phyloP scores from a whole-genome alignment of 2,113 vertebrate genomes.

The Rhinolophus sinicus region DNA sequence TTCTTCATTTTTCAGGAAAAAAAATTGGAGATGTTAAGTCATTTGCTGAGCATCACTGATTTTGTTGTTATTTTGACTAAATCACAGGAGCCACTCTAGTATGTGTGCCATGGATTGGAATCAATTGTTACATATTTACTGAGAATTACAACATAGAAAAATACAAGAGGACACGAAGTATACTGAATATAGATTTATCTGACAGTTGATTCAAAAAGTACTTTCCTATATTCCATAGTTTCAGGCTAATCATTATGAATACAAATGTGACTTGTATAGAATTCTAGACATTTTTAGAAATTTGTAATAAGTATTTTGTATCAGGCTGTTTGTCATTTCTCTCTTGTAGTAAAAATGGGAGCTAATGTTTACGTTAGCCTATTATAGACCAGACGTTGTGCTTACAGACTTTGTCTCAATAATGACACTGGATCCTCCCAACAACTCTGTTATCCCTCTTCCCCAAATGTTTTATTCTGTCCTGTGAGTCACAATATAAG shows the following conservation, averaged over 20 bases:
- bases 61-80: constrained; percentile 54
- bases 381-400: background rate
- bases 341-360: background rate
- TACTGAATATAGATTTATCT: constrained; percentile 7
- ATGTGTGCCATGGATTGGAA: background rate
- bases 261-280: background rate
- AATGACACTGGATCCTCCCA: background rate
- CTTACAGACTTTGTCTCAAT: background rate
- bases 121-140: constrained; percentile 34
- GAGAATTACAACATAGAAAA: constrained; percentile 33
- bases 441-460: background rate
- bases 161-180: background rate
- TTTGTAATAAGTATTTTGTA: background rate
- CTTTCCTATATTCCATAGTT: background rate
- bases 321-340: background rate
- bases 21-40: constrained; percentile 43
- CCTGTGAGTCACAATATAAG: background rate
- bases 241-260: background rate
- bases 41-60: constrained; percentile 44
- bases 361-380: background rate
- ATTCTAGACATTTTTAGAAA: background rate
- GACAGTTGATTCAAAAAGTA: background rate
- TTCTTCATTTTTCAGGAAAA: constrained; percentile 52
- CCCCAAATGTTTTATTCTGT: background rate
- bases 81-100: background rate